A percentile compares a stretch with the other conserved stretches of the same genome.
Evolutionary conservation across 2,797 vertebrate species (phyloP).

Genomic region (Halcyon chelicuti): DNA sequence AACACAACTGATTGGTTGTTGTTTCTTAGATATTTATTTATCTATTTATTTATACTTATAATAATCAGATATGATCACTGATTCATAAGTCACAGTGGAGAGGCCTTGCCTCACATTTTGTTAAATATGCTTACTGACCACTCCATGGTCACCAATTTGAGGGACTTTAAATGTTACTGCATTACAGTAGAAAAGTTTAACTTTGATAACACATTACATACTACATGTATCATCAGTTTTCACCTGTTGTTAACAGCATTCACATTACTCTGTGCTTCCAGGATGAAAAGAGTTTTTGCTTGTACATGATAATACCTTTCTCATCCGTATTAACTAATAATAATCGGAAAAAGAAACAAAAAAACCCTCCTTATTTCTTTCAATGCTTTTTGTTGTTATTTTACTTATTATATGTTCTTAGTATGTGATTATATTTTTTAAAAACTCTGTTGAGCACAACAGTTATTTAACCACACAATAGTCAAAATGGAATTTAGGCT

Average conservation of each 20-base stretch:
- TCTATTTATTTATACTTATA: not conserved
- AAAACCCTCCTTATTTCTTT: not conserved
- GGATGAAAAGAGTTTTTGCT: not conserved
- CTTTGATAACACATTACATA: not conserved
- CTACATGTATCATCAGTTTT: accelerated
- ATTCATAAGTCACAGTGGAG: not conserved
- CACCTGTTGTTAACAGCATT: not conserved
- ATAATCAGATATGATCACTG: not conserved
- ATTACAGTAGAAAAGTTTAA: not conserved
- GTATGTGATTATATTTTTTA: not conserved
- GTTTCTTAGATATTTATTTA: not conserved
- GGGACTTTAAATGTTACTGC: not conserved
- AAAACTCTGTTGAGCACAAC: not conserved
- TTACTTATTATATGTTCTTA: not conserved
- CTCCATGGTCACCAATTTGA: not conserved
- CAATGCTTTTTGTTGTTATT: not conserved
- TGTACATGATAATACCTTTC: not conserved
- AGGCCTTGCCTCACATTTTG: not conserved
- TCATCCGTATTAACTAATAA: not conserved
- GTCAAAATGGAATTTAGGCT: not conserved
- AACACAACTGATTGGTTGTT: not conserved
- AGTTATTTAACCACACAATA: not conserved
- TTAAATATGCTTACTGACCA: not conserved
- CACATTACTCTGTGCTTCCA: not conserved
- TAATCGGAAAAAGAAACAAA: not conserved